Evolutionary conservation across 2,113 vertebrate genomes (phyloP), one percentile per base, ranked within the genome.

Genomic region (Amblyornis subalaris): DNA sequence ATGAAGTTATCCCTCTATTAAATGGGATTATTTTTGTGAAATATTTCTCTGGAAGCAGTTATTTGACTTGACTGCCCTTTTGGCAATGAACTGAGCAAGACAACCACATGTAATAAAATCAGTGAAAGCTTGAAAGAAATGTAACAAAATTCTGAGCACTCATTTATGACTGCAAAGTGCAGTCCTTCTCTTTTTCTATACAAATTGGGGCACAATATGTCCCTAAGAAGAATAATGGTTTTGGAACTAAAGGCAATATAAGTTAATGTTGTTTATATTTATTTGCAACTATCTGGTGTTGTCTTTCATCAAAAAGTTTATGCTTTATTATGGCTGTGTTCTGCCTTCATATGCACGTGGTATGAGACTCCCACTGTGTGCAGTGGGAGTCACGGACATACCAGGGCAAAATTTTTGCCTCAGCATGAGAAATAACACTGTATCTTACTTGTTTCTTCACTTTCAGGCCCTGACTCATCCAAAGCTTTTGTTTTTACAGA

Each of bases 361-460:
- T 35, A 7, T 18, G 20, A 67, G 33, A 54, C 61, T 71, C 13
- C 22, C 40, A 48, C 5, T 33, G 50, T 33, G 38, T 69, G 82
- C 62, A 82, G 1, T 5, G 33, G 44, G 17, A 77, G 25, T 44
- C 69, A 53, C 12, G 35, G 54, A 66, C 33, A 83, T 2, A 21
- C 0, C 1, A 94, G n/a, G 69, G 60, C 60, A 80, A 38, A 61
- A 69, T 18, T 70, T 78, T 40, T 40, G 85, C 45, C 45, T 89
- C 35, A 47, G 47, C 33, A n/a, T 53, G 53, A 75, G 36, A 89
- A 89, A 94, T 65, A 78, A 53, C 2, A 17, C 9, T 31, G 4
- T 20, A 38, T 65, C 97, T 97, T 96, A 98, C 98, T 91, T 94
- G 94, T 95, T 81, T 98, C 97, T 38, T 93, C 95, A 47, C 92